Percentiles rank a stretch among this genome's conserved stretches.
phyloP scores from a whole-genome alignment of 2,797 vertebrate species.

The Lepus oiostolus region DNA sequence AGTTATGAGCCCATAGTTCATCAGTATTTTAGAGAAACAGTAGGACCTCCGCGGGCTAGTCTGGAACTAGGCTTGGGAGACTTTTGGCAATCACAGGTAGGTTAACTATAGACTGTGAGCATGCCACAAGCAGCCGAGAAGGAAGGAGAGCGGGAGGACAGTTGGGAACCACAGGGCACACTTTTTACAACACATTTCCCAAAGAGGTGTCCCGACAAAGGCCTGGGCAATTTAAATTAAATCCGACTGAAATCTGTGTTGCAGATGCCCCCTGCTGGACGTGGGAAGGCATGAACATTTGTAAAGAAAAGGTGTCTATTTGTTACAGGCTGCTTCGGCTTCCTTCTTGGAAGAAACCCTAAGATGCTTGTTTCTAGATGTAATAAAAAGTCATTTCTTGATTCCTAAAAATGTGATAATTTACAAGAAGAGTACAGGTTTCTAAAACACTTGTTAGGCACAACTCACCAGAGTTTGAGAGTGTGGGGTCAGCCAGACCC shows the following conservation, averaged over 20 bases:
- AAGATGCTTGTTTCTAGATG: not conserved
- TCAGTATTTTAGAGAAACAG: not conserved
- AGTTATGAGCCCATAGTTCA: not conserved
- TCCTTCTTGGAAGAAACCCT: not conserved
- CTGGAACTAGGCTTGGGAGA: not conserved
- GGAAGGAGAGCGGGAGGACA: not conserved
- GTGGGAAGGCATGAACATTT: not conserved
- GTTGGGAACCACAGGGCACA: not conserved
- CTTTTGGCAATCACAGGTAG: not conserved
- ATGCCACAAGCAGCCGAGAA: not conserved
- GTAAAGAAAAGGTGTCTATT: no score
- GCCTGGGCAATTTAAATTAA: not conserved
- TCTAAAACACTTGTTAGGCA: not conserved
- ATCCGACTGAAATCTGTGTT: not conserved
- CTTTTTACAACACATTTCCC: not conserved
- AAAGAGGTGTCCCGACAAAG: not conserved
- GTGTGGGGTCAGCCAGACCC: not conserved
- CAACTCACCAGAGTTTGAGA: not conserved
- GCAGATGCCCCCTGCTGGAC: conserved; percentile 49
- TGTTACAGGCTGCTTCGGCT: not conserved
- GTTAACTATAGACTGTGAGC: not conserved
- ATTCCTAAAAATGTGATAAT: not conserved
- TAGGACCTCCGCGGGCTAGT: not conserved
- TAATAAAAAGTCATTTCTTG: not conserved
- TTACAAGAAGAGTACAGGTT: not conserved